phyloP scores from a whole-genome alignment of 2,113 vertebrate genomes.

The Crocuta crocuta region DNA sequence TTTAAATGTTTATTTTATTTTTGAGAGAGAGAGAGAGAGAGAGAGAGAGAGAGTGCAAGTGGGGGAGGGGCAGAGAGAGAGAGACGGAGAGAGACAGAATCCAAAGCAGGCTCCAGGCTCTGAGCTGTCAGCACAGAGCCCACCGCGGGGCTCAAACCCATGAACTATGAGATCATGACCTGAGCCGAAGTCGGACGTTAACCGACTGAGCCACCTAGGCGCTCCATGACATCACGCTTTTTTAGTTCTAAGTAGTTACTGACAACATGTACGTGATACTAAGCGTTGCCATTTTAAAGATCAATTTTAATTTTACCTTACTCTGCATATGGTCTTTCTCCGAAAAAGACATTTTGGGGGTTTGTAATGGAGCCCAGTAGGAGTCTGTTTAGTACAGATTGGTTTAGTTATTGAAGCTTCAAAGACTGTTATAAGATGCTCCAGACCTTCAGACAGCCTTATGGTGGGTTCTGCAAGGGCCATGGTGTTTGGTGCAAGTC shows the following conservation, averaged over 20 bases:
- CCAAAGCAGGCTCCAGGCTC: no score
- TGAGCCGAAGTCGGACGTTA: no score
- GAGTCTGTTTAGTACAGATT: not conserved
- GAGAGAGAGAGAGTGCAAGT: no score
- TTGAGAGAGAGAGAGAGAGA: no score
- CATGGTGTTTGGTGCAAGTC: not conserved
- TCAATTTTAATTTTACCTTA: not conserved
- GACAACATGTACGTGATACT: not conserved
- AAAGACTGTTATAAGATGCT: not conserved
- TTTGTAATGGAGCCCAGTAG: not conserved
- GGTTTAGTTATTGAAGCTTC: not conserved
- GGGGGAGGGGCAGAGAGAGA: no score
- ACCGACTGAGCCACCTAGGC: no score
- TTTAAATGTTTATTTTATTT: no score
- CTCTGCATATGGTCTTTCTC: not conserved
- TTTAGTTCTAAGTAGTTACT: slow-evolving; percentile 37
- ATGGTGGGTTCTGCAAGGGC: not conserved
- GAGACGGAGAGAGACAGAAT: no score
- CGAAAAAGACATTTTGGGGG: not conserved
- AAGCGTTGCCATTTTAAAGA: not conserved
- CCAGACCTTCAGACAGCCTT: not conserved
- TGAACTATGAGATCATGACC: no score
- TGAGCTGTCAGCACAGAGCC: no score
- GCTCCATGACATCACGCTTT: not conserved
- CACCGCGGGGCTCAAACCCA: no score